phyloP scores from a whole-genome alignment of 2,797 vertebrate genomes.

The Megalops cyprinoides region DNA sequence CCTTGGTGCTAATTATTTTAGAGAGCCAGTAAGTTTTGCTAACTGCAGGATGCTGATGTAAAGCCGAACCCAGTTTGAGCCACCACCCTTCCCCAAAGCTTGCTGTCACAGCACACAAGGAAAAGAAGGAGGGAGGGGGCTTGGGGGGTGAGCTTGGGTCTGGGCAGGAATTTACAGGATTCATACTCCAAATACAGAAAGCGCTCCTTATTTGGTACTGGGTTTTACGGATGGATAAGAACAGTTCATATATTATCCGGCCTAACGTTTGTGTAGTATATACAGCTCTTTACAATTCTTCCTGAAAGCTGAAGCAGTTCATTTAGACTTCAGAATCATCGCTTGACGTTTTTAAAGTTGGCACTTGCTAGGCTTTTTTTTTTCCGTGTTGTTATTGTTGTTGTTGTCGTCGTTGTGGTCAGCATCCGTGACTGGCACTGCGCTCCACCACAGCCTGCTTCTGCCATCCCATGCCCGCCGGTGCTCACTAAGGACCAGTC shows the following conservation, averaged over 20 bases:
- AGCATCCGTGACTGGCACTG: conserved; percentile 85
- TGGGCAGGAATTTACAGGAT: conserved; percentile 79
- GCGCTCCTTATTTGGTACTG: conserved; percentile 93
- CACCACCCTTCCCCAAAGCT: conserved; percentile 56
- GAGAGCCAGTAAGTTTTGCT: conserved; percentile 11
- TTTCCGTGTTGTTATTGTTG: not conserved
- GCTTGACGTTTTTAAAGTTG: too few species aligned
- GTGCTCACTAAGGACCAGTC: conserved; percentile 88
- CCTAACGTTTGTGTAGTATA: conserved; percentile 97
- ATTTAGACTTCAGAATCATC: conserved; percentile 88
- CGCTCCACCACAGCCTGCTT: conserved; percentile 91
- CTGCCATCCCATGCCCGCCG: conserved; percentile 89
- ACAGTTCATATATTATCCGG: conserved; percentile 97
- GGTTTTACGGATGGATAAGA: conserved; percentile 90
- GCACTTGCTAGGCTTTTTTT: too few species aligned
- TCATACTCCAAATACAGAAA: conserved; percentile 85
- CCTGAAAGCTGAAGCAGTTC: conserved; percentile 99
- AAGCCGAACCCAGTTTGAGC: conserved; percentile 19
- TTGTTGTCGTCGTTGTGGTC: conserved; percentile 80
- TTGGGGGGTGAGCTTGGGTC: conserved; percentile 59
- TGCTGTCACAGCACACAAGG: conserved; percentile 69
- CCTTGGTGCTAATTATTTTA: not conserved
- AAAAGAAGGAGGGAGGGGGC: conserved; percentile 40
- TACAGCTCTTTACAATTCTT: conserved; percentile 99
- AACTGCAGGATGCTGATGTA: conserved; percentile 15